phyloP scores from a whole-genome alignment of 2,797 vertebrate genomes.

The Danio tinwini region DNA sequence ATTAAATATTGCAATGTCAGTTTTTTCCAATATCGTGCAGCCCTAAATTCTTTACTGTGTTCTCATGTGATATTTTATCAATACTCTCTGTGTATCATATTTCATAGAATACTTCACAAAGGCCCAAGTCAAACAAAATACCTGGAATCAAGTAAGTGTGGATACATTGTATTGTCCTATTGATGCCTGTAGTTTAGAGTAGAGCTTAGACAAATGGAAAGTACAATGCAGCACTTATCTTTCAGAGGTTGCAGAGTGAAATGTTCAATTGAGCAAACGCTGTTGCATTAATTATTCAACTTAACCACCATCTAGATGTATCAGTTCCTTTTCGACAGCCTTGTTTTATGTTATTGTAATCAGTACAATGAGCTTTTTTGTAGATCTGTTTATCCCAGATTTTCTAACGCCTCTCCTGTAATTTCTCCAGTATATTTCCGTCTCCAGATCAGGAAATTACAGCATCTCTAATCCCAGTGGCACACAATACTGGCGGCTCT shows the following conservation, averaged over 20 bases:
- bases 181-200: constrained; percentile 11
- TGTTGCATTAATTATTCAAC: constrained; percentile 4
- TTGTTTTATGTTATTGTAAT: background rate
- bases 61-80: background rate
- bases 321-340: background rate
- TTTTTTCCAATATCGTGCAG: no score
- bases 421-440: constrained; percentile 88
- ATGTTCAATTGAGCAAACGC: background rate
- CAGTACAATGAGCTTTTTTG: background rate
- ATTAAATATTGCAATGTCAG: no score
- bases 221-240: background rate
- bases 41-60: background rate
- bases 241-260: background rate
- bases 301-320: background rate
- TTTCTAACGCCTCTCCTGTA: constrained; percentile 22
- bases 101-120: constrained; percentile 80
- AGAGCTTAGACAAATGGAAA: background rate
- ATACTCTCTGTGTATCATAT: background rate
- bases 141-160: constrained; percentile 93
- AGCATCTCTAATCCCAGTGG: constrained; percentile 85
- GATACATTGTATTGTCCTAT: constrained; percentile 61
- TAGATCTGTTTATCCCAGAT: background rate
- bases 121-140: constrained; percentile 90
- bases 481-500: constrained; percentile 95
- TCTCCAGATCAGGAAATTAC: constrained; percentile 94